Conservation (phyloP, 2,888 invertebrate genomes). For the Fragum sueziense region DNA sequence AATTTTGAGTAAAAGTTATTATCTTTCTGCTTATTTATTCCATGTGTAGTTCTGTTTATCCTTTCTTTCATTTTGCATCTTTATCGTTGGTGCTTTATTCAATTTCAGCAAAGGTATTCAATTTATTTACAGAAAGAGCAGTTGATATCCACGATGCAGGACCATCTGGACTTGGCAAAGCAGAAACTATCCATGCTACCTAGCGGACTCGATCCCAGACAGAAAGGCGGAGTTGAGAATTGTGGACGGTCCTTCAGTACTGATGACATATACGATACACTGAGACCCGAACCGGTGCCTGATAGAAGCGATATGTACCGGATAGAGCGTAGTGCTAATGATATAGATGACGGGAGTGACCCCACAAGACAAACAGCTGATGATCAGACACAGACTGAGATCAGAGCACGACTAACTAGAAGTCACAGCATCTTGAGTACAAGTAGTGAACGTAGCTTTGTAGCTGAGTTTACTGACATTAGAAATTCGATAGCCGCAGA, state of each 20-base stretch:
- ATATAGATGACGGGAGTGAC: slow-evolving; percentile 4
- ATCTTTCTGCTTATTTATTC: no score
- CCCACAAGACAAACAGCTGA: slow-evolving; percentile 1
- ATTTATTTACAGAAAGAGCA: slow-evolving; percentile 69
- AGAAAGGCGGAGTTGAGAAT: slow-evolving; percentile 67
- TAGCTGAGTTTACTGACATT: slow-evolving; percentile 53
- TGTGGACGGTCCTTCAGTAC: slow-evolving; percentile 60
- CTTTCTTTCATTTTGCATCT: no score
- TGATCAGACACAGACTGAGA: background rate
- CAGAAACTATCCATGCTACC: slow-evolving; percentile 64
- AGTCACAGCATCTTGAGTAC: slow-evolving; percentile 37
- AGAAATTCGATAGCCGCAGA: slow-evolving; percentile 62
- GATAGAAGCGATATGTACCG: slow-evolving; percentile 47
- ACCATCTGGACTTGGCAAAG: slow-evolving; percentile 67
- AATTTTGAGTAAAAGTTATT: no score
- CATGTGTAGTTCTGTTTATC: no score
- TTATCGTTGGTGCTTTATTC: no score
- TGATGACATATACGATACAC: slow-evolving; percentile 48
- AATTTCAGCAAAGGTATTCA: slow-evolving; percentile 10
- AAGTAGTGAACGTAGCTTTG: slow-evolving; percentile 42
- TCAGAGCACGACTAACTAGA: slow-evolving; percentile 10
- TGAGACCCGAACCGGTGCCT: slow-evolving; percentile 32
- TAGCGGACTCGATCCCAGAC: slow-evolving; percentile 50
- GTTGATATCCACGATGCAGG: slow-evolving; percentile 67
- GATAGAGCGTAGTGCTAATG: slow-evolving; percentile 20